Base-by-base conservation (phyloP, 2,888 invertebrate species). In the Vannuccia rotundouncinata region DNA sequence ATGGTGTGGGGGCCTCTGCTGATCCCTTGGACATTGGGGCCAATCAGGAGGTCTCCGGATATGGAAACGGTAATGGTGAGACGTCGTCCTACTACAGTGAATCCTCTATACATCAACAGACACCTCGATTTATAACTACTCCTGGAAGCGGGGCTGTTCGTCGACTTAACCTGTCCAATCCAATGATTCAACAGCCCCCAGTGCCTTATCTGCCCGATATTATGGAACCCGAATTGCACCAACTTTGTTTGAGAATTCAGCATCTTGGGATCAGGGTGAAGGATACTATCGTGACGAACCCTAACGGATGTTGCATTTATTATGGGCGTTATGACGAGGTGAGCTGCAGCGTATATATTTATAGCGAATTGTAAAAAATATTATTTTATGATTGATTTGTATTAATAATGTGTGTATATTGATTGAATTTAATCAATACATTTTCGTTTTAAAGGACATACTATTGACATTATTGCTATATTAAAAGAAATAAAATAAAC, bases 281-380 rank as follows among this genome's bases (percentile, higher is more conserved):
- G 28, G 79, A 79, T 29, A 76, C 60, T 5, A 79, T 79, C 22
- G 79, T 79, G 17, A 79, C 59, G 1, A 79, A 79, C 77, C 79
- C 79, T 5, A 79, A 79, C 77, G 79, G 79, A 2, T 79, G 79
- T 29, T 79, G 79, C 59, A 79, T 79, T 28, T 79, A 79, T 29
- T 79, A 66, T 76, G 79, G 79, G 2, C 79, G 79, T n/a, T 79
- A 66, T 29, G 79, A 79, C 77, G 79, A 79, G 79, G 79, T 79
- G 2, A 78, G 17, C n/a, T 76, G 25, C 28, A 25, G 5, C 27
- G 74, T 13, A 5, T 73, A 25, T 73, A 73, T n/a, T n/a, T n/a
- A n/a, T n/a, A n/a, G n/a, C n/a, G n/a, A n/a, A n/a, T n/a, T n/a
- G n/a, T n/a, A n/a, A n/a, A n/a, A n/a, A n/a, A n/a, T n/a, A n/a